Percentiles rank a stretch among this genome's conserved stretches.
These are phyloP conservation scores for Catotricha subobsoleta DNA, from an alignment of 2,888 invertebrate genomes.

Conservation along the genomic window DNA sequence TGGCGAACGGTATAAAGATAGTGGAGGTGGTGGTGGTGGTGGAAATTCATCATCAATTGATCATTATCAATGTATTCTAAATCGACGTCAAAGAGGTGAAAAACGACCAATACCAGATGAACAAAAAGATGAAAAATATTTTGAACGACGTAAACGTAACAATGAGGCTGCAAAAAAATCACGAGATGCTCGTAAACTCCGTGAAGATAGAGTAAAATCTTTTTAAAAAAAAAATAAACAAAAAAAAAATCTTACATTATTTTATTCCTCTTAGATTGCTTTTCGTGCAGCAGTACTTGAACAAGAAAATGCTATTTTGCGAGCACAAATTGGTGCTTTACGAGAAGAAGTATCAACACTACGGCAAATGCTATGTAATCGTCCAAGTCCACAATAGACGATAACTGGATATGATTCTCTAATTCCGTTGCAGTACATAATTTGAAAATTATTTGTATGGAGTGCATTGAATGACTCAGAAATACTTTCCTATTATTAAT, in stretches of 20 bases:
- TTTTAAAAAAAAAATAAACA: not conserved
- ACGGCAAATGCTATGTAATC: slow-evolving; percentile 36
- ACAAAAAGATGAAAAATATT: slow-evolving; percentile 78
- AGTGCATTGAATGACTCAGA: too few species aligned
- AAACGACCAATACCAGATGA: slow-evolving; percentile 75
- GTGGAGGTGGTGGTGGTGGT: not conserved
- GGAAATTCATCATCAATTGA: not conserved
- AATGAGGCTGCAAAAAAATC: slow-evolving; percentile 88
- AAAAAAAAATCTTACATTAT: not conserved
- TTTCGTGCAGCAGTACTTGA: slow-evolving; percentile 68
- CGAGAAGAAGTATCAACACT: slow-evolving; percentile 61
- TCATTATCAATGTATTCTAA: slow-evolving; percentile 19
- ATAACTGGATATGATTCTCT: too few species aligned
- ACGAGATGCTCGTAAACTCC: slow-evolving; percentile 64
- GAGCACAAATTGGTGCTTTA: slow-evolving; percentile 63
- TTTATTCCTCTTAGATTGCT: slow-evolving; percentile 41
- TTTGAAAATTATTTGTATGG: too few species aligned
- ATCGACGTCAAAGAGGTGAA: slow-evolving; percentile 50
- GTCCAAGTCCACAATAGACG: too few species aligned
- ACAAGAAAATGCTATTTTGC: slow-evolving; percentile 71
- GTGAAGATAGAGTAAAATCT: slow-evolving; percentile 60
- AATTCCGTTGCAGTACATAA: too few species aligned
- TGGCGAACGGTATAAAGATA: not conserved
- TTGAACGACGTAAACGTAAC: slow-evolving; percentile 68
- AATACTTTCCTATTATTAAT: too few species aligned